phyloP scores from a whole-genome alignment of 2,113 vertebrate genomes.

The human (Homo sapiens) region GRCh38 chr5:86954501-86955000 shows the following conservation, averaged over 20 bases:
- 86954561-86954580: neutral
- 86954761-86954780: neutral
- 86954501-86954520: neutral
- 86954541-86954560: neutral
- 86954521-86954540: neutral
- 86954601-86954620: conserved; percentile 34
- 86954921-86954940: neutral
- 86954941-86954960: neutral
- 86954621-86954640: neutral
- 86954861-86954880: neutral
- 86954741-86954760: neutral
- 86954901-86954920: neutral
- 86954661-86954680: conserved; percentile 26
- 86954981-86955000: neutral
- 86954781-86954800: neutral
- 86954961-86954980: neutral
- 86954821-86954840: neutral
- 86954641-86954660: conserved; percentile 19
- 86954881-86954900: neutral
- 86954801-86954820: neutral
- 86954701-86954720: conserved; percentile 14
- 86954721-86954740: conserved; percentile 29
- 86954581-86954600: neutral
- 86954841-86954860: neutral
- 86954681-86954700: conserved; percentile 3